Conservation (phyloP, 2,888 invertebrate species). For the Dolichomitus sp. region DNA sequence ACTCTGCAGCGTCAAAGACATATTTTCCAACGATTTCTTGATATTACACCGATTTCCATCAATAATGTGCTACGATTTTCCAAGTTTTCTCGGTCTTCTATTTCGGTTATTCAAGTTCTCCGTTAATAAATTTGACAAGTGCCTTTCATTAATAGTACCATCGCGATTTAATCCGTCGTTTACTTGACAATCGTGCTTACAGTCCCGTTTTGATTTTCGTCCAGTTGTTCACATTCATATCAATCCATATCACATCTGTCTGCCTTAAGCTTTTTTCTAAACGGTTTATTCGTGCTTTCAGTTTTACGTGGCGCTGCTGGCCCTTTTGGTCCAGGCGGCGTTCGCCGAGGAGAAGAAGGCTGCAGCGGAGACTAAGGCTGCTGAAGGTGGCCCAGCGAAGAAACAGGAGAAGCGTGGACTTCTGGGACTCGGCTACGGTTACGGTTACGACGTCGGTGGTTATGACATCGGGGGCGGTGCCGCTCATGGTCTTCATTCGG, state of each 20-base stretch:
- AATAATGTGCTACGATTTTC: constrained; percentile 50
- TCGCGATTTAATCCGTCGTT: constrained; percentile 14
- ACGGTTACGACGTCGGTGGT: constrained; percentile 92
- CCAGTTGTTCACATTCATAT: background rate
- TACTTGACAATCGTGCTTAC: constrained; percentile 26
- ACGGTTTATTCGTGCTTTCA: constrained; percentile 84
- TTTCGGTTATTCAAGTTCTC: constrained; percentile 35
- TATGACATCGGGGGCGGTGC: constrained; percentile 90
- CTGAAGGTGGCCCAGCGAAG: constrained; percentile 82
- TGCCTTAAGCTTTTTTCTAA: constrained; percentile 26
- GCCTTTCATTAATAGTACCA: background rate
- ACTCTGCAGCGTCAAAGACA: background rate
- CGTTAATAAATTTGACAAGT: constrained; percentile 46
- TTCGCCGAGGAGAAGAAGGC: constrained; percentile 89
- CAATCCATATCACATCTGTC: background rate
- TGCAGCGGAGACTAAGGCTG: constrained; percentile 79
- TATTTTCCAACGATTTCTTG: background rate
- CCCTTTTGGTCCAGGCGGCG: constrained; percentile 90
- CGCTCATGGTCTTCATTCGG: constrained; percentile 81
- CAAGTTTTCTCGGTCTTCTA: background rate
- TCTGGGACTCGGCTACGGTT: constrained; percentile 93
- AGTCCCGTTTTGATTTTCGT: background rate
- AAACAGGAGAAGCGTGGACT: constrained; percentile 94
- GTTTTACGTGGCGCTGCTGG: constrained; percentile 92
- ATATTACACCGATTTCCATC: constrained; percentile 7